These are phyloP conservation scores for Drosophila pandora DNA, from an alignment of 1,140 invertebrate genomes.

Conservation along the genomic window DNA sequence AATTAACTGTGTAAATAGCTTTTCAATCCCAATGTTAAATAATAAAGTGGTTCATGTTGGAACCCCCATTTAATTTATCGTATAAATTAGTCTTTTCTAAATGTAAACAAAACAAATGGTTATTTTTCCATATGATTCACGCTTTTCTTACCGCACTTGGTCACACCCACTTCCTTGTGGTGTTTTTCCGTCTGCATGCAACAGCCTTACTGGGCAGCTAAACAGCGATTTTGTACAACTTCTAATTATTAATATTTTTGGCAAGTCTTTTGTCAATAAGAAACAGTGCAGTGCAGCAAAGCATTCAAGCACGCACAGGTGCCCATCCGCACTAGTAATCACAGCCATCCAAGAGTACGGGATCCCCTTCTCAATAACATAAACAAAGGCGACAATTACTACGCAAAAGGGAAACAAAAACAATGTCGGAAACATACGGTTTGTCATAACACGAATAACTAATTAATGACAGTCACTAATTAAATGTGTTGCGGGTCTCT, in stretches of 20 bases:
- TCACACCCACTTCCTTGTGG: slow-evolving; percentile 9
- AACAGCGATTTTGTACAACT: slow-evolving; percentile 5
- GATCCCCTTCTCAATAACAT: neutral
- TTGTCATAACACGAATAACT: slow-evolving; percentile 34
- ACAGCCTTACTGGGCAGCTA: slow-evolving; percentile 15
- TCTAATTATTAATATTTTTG: slow-evolving; percentile 23
- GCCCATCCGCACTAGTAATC: slow-evolving; percentile 16
- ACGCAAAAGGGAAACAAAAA: slow-evolving; percentile 62
- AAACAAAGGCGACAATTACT: slow-evolving; percentile 41
- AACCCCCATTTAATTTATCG: neutral
- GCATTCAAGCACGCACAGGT: slow-evolving; percentile 3
- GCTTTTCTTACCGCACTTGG: neutral
- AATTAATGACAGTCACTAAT: slow-evolving; percentile 33
- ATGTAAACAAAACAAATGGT: slow-evolving; percentile 11
- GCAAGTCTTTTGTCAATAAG: neutral
- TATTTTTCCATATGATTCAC: slow-evolving; percentile 9
- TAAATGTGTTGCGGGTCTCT: slow-evolving; percentile 17
- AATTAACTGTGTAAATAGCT: slow-evolving; percentile 5
- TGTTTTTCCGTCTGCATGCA: slow-evolving; percentile 12
- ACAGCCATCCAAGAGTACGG: neutral
- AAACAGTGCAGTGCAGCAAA: neutral
- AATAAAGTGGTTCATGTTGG: neutral
- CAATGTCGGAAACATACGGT: slow-evolving; percentile 83
- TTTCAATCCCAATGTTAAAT: neutral
- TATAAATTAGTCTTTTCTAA: neutral